Evolutionary conservation across 2,888 invertebrate genomes (phyloP).

Genomic region (Clunio marinus): DNA sequence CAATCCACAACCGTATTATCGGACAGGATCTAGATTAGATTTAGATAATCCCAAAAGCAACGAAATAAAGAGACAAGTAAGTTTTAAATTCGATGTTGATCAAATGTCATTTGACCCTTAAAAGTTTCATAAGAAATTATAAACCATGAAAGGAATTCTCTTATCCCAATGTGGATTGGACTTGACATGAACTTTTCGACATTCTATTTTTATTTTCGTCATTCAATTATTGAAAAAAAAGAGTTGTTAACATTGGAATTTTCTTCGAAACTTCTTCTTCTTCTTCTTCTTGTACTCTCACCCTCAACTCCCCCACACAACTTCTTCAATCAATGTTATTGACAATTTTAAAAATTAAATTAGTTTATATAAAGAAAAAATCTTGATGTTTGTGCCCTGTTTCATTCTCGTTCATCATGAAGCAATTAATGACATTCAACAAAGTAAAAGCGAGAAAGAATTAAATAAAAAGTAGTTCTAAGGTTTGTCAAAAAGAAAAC

Average conservation of each 20-base stretch:
- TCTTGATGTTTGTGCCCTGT: conserved; percentile 22
- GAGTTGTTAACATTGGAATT: not conserved
- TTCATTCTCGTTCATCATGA: conserved; percentile 10
- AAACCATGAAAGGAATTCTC: not conserved
- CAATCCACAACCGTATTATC: conserved; percentile 30
- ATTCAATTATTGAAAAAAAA: not conserved
- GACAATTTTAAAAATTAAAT: not conserved
- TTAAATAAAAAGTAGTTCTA: too few species aligned
- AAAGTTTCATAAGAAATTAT: conserved; percentile 34
- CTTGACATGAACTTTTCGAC: not conserved
- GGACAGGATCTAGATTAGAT: conserved; percentile 51
- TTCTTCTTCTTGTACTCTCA: too few species aligned
- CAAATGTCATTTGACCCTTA: conserved; percentile 53
- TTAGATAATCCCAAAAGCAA: conserved; percentile 52
- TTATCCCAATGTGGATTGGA: not conserved
- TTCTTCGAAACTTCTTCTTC: not conserved
- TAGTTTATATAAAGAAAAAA: not conserved
- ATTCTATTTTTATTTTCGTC: conserved; percentile 16
- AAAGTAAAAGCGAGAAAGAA: too few species aligned
- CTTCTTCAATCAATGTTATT: too few species aligned
- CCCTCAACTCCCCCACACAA: too few species aligned
- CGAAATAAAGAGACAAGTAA: conserved; percentile 53
- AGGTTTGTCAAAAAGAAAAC: too few species aligned
- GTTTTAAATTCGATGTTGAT: conserved; percentile 54
- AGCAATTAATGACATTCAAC: too few species aligned